A percentile compares a stretch with the other conserved stretches of the same genome.
Evolutionary conservation across 2,113 vertebrate genomes (phyloP).

Genomic region (Rhegmatorhina hoffmannsi): DNA sequence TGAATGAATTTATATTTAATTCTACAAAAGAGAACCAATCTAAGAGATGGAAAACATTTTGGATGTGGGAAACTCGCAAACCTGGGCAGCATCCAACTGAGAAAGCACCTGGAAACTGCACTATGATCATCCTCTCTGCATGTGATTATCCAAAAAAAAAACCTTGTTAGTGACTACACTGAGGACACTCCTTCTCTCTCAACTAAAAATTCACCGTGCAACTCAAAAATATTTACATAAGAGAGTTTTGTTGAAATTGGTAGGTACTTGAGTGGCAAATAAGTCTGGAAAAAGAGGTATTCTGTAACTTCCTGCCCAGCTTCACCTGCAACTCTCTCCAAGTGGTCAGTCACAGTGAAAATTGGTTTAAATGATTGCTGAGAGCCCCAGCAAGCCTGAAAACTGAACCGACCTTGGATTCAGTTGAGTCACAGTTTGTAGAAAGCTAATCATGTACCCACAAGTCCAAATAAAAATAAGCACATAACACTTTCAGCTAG

Average conservation of each 20-base stretch:
- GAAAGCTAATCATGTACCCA: slow-evolving; percentile 38
- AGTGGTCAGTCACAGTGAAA: background rate
- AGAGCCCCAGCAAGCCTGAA: background rate
- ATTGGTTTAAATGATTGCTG: background rate
- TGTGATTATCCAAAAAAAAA: background rate
- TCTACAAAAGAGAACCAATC: background rate
- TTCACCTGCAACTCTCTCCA: background rate
- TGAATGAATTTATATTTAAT: background rate
- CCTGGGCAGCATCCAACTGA: background rate
- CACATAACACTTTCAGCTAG: background rate
- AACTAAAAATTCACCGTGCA: background rate
- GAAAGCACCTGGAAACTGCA: background rate
- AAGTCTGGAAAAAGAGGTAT: background rate
- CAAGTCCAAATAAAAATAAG: slow-evolving; percentile 52
- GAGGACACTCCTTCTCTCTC: background rate
- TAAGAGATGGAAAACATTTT: background rate
- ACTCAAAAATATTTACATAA: background rate
- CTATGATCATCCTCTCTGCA: background rate
- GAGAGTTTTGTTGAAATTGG: background rate
- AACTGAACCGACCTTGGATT: slow-evolving; percentile 25
- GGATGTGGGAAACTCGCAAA: background rate
- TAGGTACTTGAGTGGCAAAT: background rate
- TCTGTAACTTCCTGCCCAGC: background rate
- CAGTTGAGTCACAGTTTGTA: background rate
- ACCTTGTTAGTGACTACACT: rapidly evolving